Evolutionary conservation across 2,797 vertebrate species (phyloP).

Genomic region (Sebastes glaucus): DNA sequence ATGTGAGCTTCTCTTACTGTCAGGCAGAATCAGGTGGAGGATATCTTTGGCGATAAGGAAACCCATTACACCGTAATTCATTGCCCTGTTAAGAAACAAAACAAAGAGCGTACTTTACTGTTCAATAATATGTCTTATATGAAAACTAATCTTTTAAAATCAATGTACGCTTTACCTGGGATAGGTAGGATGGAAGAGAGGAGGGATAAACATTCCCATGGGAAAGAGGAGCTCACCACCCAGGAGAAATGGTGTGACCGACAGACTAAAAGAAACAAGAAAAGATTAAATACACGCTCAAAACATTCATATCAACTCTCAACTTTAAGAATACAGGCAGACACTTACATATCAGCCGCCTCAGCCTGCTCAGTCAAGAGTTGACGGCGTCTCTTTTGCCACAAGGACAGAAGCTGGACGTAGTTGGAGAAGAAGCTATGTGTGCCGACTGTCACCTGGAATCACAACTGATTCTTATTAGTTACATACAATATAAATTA

Average conservation of each 20-base stretch:
- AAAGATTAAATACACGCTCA: not conserved
- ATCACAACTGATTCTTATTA: not conserved
- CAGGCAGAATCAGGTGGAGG: slow-evolving; percentile 78
- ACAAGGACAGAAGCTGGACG: slow-evolving; percentile 75
- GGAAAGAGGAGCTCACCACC: slow-evolving; percentile 79
- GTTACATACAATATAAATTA: not conserved
- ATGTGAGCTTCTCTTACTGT: slow-evolving; percentile 72
- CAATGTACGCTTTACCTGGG: slow-evolving; percentile 73
- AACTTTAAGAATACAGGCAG: not conserved
- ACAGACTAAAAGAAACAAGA: slow-evolving; percentile 66
- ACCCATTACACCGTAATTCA: slow-evolving; percentile 82
- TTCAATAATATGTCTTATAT: not conserved
- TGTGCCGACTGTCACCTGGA: slow-evolving; percentile 72
- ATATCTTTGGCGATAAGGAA: slow-evolving; percentile 83
- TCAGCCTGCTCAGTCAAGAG: slow-evolving; percentile 58
- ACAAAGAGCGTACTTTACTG: not conserved
- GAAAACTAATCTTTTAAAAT: not conserved
- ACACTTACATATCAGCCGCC: slow-evolving; percentile 65
- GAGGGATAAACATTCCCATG: slow-evolving; percentile 81
- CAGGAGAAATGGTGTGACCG: slow-evolving; percentile 67
- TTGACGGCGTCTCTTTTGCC: slow-evolving; percentile 68
- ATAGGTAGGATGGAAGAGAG: slow-evolving; percentile 81
- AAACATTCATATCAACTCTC: not conserved
- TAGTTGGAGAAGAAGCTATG: slow-evolving; percentile 83
- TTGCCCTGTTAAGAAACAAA: slow-evolving; percentile 70